Percentiles rank a stretch among this genome's conserved stretches.
Conservation (phyloP, 2,113 vertebrate species). For the Myanophis thanlyinensis region DNA sequence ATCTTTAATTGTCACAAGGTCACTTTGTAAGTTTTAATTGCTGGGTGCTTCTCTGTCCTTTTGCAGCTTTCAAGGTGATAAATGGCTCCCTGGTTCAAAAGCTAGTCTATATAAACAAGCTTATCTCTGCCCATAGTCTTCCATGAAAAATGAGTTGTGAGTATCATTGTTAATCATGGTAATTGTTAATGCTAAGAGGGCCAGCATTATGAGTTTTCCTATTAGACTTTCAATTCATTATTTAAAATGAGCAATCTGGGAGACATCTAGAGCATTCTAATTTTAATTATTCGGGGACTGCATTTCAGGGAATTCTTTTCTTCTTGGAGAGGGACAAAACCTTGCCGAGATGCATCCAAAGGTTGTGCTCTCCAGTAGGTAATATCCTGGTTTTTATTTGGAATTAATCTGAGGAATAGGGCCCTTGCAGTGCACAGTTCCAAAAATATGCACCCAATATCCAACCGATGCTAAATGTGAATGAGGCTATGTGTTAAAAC, state of each 20-base stretch:
- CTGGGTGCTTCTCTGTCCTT: conserved; percentile 73
- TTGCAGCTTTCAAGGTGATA: conserved; percentile 77
- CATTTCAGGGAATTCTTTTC: conserved; percentile 48
- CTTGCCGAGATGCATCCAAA: neutral
- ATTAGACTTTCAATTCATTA: conserved; percentile 85
- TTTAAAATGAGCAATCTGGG: conserved; percentile 78
- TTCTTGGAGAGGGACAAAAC: conserved; percentile 52
- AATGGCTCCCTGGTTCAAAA: conserved; percentile 74
- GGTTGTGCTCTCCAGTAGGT: neutral
- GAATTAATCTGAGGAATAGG: neutral
- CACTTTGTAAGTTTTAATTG: conserved; percentile 91
- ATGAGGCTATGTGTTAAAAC: neutral
- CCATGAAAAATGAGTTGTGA: conserved; percentile 89
- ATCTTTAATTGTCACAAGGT: conserved; percentile 82
- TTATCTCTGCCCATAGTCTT: conserved; percentile 84
- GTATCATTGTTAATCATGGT: conserved; percentile 91
- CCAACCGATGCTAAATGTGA: neutral
- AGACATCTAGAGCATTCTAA: conserved; percentile 68
- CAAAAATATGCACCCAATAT: neutral
- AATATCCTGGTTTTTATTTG: neutral
- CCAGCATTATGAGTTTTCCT: conserved; percentile 80
- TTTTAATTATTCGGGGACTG: conserved; percentile 67
- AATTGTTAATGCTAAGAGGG: conserved; percentile 88
- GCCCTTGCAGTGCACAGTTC: neutral
- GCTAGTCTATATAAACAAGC: conserved; percentile 84